These are phyloP conservation scores for Schizopygopsis malacanthus DNA, from an alignment of 2,797 vertebrate species.

Conservation along the genomic window DNA sequence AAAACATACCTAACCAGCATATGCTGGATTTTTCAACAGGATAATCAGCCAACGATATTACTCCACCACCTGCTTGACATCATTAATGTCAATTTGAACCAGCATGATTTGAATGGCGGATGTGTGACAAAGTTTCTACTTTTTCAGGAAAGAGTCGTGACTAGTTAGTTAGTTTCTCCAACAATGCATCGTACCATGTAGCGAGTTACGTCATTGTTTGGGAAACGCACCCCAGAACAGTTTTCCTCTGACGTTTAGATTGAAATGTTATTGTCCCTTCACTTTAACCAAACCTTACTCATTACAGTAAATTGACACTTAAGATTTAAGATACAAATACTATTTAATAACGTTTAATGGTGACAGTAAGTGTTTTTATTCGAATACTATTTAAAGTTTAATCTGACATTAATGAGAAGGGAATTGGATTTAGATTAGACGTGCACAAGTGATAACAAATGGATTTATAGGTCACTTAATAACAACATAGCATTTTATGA, in stretches of 20 bases:
- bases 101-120: background rate
- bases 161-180: background rate
- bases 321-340: background rate
- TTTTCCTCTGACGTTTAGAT: background rate
- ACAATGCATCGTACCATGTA: background rate
- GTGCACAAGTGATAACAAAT: background rate
- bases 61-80: background rate
- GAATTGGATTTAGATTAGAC: background rate
- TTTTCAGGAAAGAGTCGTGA: background rate
- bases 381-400: background rate
- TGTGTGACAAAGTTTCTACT: background rate
- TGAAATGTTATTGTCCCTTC: background rate
- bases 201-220: background rate
- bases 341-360: slow-evolving; percentile 1
- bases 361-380: slow-evolving; percentile 30
- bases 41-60: background rate
- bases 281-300: background rate
- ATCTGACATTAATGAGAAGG: slow-evolving; percentile 26
- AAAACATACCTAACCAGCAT: no score
- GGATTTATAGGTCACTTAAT: background rate
- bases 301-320: slow-evolving; percentile 11
- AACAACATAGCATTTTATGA: slow-evolving; percentile 8
- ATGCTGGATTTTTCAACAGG: no score
- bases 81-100: background rate
- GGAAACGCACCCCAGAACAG: background rate